Evolutionary conservation across 2,113 vertebrate species (phyloP), one percentile per base, ranked within the genome.

Genomic region (Dipodomys ordii): DNA sequence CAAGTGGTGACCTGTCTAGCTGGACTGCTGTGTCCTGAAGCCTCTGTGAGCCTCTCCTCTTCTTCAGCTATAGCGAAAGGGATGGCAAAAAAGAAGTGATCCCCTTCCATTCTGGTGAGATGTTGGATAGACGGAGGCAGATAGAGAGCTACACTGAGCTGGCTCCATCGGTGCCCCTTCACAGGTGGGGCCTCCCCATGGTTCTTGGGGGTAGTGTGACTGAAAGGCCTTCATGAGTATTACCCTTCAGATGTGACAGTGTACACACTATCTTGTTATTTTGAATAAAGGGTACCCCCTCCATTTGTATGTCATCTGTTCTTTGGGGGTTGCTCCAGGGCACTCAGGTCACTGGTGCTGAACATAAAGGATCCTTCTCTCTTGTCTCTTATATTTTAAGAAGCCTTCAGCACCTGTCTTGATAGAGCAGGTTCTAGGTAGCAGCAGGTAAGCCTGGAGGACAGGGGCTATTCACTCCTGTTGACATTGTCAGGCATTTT

Each of bases 121-220:
- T 27, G 28, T 12, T n/a, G 35, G 1, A 39, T 13, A 57, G 71
- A 46, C 30, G 22, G 0, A 8, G 25, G 57, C 35, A 62, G 71
- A 13, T 3, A 23, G n/a, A 86, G 25, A 64, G 35, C 13, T 16
- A 65, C n/a, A 6, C 20, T 19, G 60, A 57, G 69, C 28, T 30
- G 0, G 2, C 2, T 73, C 10, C 46, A 32, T 22, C 28, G 0
- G 0, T 13, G 35, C 3, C 67, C 19, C 32, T 13, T 25, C 4
- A 7, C 11, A 12, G 62, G 35, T 9, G 2, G 4, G 7, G 6
- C 13, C 11, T 10, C 8, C 18, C 35, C 53, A 27, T 60, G 7
- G 23, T 39, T 28, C 20, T 39, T 49, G 69, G 57, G 60, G 22
- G 46, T 32, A 10, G 8, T 62, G 27, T 23, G 32, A 30, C 23